A percentile compares a stretch with the other conserved stretches of the same genome.
Conservation (phyloP, 2,113 vertebrate species). For the Budorcas taxicolor region DNA sequence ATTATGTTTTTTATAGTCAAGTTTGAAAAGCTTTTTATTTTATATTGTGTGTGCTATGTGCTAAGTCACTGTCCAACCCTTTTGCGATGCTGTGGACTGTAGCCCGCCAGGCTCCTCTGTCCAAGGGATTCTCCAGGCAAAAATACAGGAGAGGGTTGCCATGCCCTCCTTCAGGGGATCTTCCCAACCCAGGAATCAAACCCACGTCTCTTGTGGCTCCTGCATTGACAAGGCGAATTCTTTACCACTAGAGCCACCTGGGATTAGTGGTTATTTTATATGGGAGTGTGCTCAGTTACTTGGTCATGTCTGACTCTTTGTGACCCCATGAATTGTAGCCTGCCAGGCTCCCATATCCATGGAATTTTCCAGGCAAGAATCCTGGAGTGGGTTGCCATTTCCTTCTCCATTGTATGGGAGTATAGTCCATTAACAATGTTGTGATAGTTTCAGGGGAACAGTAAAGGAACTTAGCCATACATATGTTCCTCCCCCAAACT, state of each 20-base stretch:
- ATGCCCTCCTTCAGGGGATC: neutral
- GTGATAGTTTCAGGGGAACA: neutral
- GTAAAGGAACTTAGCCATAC: neutral
- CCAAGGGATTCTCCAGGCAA: neutral
- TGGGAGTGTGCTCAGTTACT: neutral
- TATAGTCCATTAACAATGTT: neutral
- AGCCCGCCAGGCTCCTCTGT: neutral
- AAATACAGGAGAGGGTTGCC: neutral
- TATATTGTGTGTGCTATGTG: neutral
- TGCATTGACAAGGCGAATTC: neutral
- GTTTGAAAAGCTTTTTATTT: neutral
- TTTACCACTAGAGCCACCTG: neutral
- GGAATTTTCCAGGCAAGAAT: neutral
- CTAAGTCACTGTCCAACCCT: neutral
- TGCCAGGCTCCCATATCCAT: neutral
- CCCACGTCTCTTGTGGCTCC: rapidly evolving
- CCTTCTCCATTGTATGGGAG: neutral
- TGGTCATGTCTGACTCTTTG: neutral
- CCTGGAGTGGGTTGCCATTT: neutral
- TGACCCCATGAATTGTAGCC: neutral
- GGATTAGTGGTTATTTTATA: neutral
- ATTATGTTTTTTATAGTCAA: neutral
- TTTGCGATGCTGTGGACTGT: rapidly evolving
- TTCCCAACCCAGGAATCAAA: neutral
- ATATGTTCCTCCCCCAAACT: neutral